These are phyloP conservation scores for Pachyrhynchus sulphureomaculatus DNA, from an alignment of 1,140 invertebrate species.

Conservation along the genomic window DNA sequence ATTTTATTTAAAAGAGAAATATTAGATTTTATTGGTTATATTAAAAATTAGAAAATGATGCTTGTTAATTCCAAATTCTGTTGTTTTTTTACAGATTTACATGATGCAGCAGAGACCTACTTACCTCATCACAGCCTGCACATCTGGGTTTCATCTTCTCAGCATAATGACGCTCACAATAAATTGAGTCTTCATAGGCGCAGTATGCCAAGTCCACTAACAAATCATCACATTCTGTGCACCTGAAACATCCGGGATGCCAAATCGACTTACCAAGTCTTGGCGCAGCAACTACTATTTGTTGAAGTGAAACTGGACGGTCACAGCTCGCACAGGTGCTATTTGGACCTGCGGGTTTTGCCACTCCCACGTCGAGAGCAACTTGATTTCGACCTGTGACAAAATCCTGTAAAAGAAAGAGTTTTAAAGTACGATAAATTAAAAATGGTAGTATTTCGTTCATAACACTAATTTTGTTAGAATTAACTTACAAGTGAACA, in stretches of 20 bases:
- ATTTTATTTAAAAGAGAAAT: too few relatives aligned
- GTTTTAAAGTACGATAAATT: neutral
- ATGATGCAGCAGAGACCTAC: too few relatives aligned
- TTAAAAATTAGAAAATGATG: too few relatives aligned
- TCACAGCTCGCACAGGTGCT: conserved; percentile 49
- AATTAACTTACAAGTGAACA: too few relatives aligned
- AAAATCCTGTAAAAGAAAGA: conserved; percentile 67
- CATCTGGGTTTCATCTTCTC: conserved; percentile 90
- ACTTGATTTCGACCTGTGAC: conserved; percentile 90
- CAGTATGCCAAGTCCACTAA: conserved; percentile 93
- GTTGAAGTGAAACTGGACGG: conserved; percentile 36
- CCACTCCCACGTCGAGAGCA: conserved; percentile 88
- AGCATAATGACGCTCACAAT: conserved; percentile 92
- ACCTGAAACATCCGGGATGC: conserved; percentile 88
- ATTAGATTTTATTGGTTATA: too few relatives aligned
- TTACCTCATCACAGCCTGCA: conserved; percentile 92
- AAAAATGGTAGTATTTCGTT: neutral
- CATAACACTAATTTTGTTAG: too few relatives aligned
- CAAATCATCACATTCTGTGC: conserved; percentile 79
- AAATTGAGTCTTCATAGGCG: conserved; percentile 79
- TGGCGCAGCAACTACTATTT: conserved; percentile 44
- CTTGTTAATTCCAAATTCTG: too few relatives aligned
- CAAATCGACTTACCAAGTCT: conserved; percentile 57
- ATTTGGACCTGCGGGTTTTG: conserved; percentile 53
- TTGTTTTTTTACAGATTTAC: too few relatives aligned